Evolutionary conservation across 1,140 invertebrate genomes (phyloP), one percentile per base, ranked within the genome.

Genomic region (Sarcophaga bullata): DNA sequence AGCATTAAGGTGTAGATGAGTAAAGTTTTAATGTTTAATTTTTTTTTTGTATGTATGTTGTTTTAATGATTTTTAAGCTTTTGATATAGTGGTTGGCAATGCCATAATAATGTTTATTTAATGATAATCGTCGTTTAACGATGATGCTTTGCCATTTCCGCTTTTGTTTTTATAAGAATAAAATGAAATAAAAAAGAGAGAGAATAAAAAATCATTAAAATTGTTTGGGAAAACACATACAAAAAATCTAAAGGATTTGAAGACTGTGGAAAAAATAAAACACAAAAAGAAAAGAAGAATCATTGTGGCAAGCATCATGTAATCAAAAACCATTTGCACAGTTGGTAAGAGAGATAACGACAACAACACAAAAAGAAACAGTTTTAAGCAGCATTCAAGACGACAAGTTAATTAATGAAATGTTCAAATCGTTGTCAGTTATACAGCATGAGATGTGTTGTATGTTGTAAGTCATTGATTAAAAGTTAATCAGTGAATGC

Each of bases 101-200:
- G 25, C 25, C 25, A 37, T 37, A 37, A 37, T 37, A 37, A 37
- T 37, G 25, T 37, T 37, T 37, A 37, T 37, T 37, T 37, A 37
- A 37, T 37, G 25, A 37, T 37, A 37, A 37, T 37, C 25, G 25
- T 37, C 25, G 25, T 37, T 37, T 37, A 37, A 58, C 54, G 54
- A 11, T 58, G 54, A 58, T 58, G 54, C 54, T 58, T 58, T 58
- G 54, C 54, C 54, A 58, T 58, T 58, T 58, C 54, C 54, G 54
- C 13, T 58, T 58, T 58, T 11, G 7, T 58, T 58, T 58, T n/a
- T n/a, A 58, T 58, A 58, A 15, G 13, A 58, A n/a, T 58, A 58
- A 58, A 58, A 58, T 58, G 54, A 58, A 58, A 11, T n/a, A n/a
- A n/a, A n/a, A n/a, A n/a, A n/a, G n/a, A n/a, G n/a, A n/a, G n/a